Conservation (phyloP, 2,113 vertebrate genomes). For the Phainopepla nitens region DNA sequence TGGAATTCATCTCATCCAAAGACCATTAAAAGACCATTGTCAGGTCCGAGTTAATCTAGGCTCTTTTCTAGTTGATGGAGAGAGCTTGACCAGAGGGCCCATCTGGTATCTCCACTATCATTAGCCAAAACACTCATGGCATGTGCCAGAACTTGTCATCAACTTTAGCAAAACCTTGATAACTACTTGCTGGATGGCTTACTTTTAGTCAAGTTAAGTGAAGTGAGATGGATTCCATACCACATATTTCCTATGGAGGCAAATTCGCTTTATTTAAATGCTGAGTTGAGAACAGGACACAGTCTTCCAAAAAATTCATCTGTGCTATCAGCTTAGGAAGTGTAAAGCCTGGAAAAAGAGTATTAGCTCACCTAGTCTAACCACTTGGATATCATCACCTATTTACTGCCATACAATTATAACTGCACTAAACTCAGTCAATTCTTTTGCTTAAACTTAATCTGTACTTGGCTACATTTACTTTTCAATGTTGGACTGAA, state of each 20-base stretch:
- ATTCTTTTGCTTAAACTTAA: neutral
- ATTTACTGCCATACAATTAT: neutral
- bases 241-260: neutral
- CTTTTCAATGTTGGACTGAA: neutral
- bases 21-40: neutral
- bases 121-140: neutral
- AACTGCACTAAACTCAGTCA: neutral
- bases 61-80: neutral
- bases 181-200: neutral
- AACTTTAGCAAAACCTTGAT: neutral
- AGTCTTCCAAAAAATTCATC: neutral
- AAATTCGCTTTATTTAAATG: neutral
- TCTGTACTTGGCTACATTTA: neutral
- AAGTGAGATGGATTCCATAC: neutral
- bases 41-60: neutral
- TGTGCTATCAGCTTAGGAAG: neutral
- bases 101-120: neutral
- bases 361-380: neutral
- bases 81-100: neutral
- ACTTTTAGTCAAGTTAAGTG: neutral
- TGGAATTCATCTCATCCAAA: neutral
- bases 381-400: neutral
- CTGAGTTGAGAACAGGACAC: neutral
- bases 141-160: neutral
- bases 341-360: neutral